A percentile compares a stretch with the other conserved stretches of the same genome.
These are phyloP conservation scores for Molanna angustata DNA, from an alignment of 2,888 invertebrate species.

Conservation along the genomic window DNA sequence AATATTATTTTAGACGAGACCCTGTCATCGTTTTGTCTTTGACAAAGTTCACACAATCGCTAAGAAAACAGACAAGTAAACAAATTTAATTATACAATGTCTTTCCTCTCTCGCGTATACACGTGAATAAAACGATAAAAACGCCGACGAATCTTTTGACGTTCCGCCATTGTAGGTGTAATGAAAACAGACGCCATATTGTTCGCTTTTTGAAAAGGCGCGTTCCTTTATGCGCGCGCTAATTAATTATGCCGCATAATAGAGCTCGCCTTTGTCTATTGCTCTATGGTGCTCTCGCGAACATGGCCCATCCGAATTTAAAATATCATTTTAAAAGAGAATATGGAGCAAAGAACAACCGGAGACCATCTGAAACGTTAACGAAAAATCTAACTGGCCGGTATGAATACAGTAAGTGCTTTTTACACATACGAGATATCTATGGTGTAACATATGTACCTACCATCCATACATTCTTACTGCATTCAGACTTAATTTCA, in stretches of 20 bases:
- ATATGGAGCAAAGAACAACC: too few species aligned
- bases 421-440: too few species aligned
- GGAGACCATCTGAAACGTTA: too few species aligned
- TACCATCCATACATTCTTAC: too few species aligned
- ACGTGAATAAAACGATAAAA: too few species aligned
- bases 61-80: slow-evolving; percentile 3
- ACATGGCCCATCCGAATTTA: slow-evolving; percentile 10
- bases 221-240: slow-evolving; percentile 28
- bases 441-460: too few species aligned
- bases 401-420: too few species aligned
- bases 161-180: slow-evolving; percentile 11
- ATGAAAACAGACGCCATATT: slow-evolving; percentile 27
- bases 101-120: too few species aligned
- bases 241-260: slow-evolving; percentile 29
- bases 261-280: slow-evolving; percentile 28
- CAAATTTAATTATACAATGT: background rate
- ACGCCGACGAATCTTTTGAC: background rate
- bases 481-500: too few species aligned
- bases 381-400: too few species aligned
- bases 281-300: slow-evolving; percentile 6
- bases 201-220: slow-evolving; percentile 25
- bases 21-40: too few species aligned
- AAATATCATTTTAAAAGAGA: slow-evolving; percentile 14
- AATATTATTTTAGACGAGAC: too few species aligned
- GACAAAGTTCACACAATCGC: slow-evolving; percentile 8